Evolutionary conservation across 1,140 invertebrate species (phyloP).

Genomic region (Halesus radiatus): DNA sequence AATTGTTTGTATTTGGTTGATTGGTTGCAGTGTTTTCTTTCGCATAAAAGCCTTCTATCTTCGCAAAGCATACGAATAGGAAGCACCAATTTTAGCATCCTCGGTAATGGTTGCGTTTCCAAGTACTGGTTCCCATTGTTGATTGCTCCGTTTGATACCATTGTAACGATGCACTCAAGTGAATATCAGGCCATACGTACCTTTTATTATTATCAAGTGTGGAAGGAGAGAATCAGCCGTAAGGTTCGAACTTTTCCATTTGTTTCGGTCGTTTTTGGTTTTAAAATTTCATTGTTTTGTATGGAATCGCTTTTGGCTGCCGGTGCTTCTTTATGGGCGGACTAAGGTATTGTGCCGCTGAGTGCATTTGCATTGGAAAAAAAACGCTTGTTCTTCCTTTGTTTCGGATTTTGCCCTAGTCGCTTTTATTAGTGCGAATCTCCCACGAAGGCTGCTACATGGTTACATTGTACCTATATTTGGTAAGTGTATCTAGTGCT

Average conservation of each 20-base stretch:
- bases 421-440: conserved; percentile 21
- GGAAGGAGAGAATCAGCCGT: conserved; percentile 49
- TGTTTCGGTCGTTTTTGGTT: conserved; percentile 33
- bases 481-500: too few species aligned
- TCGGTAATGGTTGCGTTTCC: conserved; percentile 26
- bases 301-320: conserved; percentile 46
- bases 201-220: conserved; percentile 39
- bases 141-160: conserved; percentile 52
- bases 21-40: too few species aligned
- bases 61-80: not conserved
- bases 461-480: too few species aligned
- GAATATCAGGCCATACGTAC: conserved; percentile 47
- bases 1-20: too few species aligned
- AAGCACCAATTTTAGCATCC: conserved; percentile 26
- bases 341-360: conserved; percentile 43
- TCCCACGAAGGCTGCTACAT: not conserved
- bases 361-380: conserved; percentile 29
- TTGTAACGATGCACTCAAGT: conserved; percentile 53
- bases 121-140: conserved; percentile 45
- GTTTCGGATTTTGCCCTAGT: conserved; percentile 29
- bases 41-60: too few species aligned
- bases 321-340: conserved; percentile 40
- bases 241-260: conserved; percentile 36
- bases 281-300: conserved; percentile 53
- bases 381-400: conserved; percentile 32